A percentile compares a stretch with the other conserved stretches of the same genome.
phyloP scores from a whole-genome alignment of 2,113 vertebrate species.

The Leiothrix lutea region DNA sequence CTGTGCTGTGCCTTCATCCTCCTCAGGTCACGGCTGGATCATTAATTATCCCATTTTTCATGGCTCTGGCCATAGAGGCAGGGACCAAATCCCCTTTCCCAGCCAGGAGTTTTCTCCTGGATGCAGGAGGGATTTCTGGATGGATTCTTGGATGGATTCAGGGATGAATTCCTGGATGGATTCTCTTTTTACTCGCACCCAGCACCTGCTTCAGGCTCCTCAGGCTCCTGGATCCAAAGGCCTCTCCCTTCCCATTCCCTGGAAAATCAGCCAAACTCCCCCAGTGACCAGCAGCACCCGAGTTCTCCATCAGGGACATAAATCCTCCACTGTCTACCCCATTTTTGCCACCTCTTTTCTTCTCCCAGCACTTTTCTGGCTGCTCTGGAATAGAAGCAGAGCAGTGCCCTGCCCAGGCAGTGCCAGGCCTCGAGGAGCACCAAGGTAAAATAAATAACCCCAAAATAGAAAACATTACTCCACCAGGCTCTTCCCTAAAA shows the following conservation, averaged over 20 bases:
- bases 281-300: fast-evolving
- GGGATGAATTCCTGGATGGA: fast-evolving
- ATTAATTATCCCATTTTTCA: not conserved
- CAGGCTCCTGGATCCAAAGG: not conserved
- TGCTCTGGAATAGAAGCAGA: not conserved
- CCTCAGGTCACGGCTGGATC: not conserved
- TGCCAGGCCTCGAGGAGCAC: not conserved
- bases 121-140: fast-evolving
- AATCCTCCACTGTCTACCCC: no score
- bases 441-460: not conserved
- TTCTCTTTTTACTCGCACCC: not conserved
- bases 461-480: not conserved
- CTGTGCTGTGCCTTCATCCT: not conserved
- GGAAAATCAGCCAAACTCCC: not conserved
- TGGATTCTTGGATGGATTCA: not conserved
- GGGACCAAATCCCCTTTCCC: not conserved
- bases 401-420: not conserved
- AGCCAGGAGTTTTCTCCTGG: not conserved
- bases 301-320: not conserved
- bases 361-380: not conserved
- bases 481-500: not conserved
- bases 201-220: no score
- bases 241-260: not conserved
- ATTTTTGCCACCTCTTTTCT: not conserved
- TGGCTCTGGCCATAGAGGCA: not conserved